Evolutionary conservation across 2,113 vertebrate species (phyloP), one percentile per base, ranked within the genome.

Genomic region (Tauraco erythrolophus): DNA sequence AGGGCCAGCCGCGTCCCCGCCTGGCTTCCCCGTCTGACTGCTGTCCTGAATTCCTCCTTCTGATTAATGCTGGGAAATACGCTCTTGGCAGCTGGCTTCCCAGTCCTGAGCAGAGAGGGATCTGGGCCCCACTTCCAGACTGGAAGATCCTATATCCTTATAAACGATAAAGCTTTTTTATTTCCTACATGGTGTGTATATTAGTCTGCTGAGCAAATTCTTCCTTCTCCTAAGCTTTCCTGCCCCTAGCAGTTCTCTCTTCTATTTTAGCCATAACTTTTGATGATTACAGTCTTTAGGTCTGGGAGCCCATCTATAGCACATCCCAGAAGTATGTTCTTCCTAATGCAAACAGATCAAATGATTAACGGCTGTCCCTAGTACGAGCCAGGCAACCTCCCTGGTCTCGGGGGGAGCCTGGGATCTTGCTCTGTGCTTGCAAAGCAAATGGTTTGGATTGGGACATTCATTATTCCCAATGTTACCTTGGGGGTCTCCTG

Each of bases 371-470:
- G 8, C 46, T 48, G 16, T 56, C 39, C 39, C 57, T 10, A 15
- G 21, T 0, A 33, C 0, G 7, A 60, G 8, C 22, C 70, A 51
- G 43, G 48, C 19, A 45, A 12, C 37, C 16, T 54, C n/a, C 12
- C 23, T 53, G 33, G 12, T 35, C 64, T 43, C 4, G 2, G 25
- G 28, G 18, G 19, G n/a, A 88, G 24, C 27, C 41, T 71, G 84
- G 27, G 60, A 17, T 57, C 37, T 37, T n/a, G 35, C 35, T 69
- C 39, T 39, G 48, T 56, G 37, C 58, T 60, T 57, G 50, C 7
- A 57, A 51, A 74, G 7, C 0, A 2, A 5, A 35, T 50, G 21
- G 14, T 43, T 81, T 74, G 54, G 33, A 12, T 19, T 64, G 46
- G 56, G 60, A 35, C 64, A 45, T 50, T 4, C 15, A 17, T 75